Evolutionary conservation across 1,140 invertebrate species (phyloP), one percentile per base, ranked within the genome.

Genomic region (Apolygus lucorum): DNA sequence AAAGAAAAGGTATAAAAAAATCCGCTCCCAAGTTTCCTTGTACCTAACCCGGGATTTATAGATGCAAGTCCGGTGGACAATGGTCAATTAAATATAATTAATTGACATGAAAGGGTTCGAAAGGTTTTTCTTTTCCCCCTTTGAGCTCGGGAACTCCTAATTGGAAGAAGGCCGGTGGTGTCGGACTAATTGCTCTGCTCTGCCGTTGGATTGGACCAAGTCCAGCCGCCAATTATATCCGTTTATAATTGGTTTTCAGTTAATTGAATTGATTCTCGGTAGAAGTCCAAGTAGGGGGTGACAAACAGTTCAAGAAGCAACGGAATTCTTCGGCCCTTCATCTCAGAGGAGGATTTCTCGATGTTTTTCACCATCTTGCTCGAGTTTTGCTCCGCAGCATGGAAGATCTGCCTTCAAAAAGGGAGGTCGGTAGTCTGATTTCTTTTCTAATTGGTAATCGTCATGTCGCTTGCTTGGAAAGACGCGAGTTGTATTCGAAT

Each of bases 1-100:
- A n/a, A n/a, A n/a, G n/a, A n/a, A n/a, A n/a, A n/a, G n/a, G n/a
- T n/a, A n/a, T n/a, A n/a, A n/a, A n/a, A n/a, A n/a, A n/a, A n/a
- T n/a, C n/a, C n/a, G n/a, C n/a, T n/a, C n/a, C n/a, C n/a, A n/a
- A n/a, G n/a, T n/a, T n/a, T n/a, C n/a, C n/a, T n/a, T n/a, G 34
- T 42, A 42, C 17, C 17, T 17, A 17, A 42, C 34, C 11, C 11
- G 22, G 54, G 54, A 59, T 59, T 59, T 59, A 59, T 59, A 59
- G 22, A 11, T 49, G 54, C 8, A 59, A 59, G 54, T 8, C 54
- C 11, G 54, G 8, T 24, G 54, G 22, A 59, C 54, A 59, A 59
- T 59, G 54, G 54, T 59, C 54, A 59, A 59, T 59, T 59, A 59
- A 59, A 59, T 59, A 59, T 59, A 59, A 59, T 59, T 59, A 59